A percentile compares a stretch with the other conserved stretches of the same genome.
Conservation (phyloP, 2,888 invertebrate genomes). For the Tryphoninae sp. region DNA sequence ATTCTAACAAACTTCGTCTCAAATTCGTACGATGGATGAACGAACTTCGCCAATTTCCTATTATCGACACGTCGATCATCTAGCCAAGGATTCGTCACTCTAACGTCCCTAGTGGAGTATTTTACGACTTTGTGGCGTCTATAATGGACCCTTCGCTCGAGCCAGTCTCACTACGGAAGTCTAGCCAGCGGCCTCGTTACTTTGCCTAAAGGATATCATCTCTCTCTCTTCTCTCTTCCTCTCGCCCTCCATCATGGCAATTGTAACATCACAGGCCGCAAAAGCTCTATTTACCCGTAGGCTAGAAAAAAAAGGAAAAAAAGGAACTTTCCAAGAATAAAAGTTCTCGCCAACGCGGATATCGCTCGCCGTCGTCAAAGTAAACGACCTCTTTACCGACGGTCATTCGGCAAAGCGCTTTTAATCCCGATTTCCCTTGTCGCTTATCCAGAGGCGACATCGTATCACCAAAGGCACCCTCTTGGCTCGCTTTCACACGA, state of each 20-base stretch:
- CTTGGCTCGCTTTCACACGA: conserved; percentile 11
- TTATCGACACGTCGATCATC: not conserved
- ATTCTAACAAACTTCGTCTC: not conserved
- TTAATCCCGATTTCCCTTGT: not conserved
- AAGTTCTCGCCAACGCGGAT: not conserved
- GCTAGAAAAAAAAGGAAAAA: conserved; percentile 3
- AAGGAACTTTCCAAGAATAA: not conserved
- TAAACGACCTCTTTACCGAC: conserved; percentile 8
- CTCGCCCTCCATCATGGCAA: conserved; percentile 22
- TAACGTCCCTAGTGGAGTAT: not conserved
- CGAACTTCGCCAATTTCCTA: not conserved
- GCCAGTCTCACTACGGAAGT: conserved; percentile 2
- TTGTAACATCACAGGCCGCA: conserved; percentile 34
- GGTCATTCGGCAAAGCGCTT: not conserved
- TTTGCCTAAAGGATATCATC: conserved; percentile 10
- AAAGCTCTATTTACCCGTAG: conserved; percentile 5
- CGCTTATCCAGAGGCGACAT: not conserved
- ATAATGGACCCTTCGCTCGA: not conserved
- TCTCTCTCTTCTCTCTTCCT: no score
- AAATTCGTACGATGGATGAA: conserved; percentile 3
- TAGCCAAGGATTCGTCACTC: not conserved
- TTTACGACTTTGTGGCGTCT: not conserved
- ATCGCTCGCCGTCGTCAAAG: conserved; percentile 3
- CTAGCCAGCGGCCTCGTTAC: conserved; percentile 40
- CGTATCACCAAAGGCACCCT: not conserved